Conservation (phyloP, 1,140 invertebrate species). For the Tetramorium alpestre region DNA sequence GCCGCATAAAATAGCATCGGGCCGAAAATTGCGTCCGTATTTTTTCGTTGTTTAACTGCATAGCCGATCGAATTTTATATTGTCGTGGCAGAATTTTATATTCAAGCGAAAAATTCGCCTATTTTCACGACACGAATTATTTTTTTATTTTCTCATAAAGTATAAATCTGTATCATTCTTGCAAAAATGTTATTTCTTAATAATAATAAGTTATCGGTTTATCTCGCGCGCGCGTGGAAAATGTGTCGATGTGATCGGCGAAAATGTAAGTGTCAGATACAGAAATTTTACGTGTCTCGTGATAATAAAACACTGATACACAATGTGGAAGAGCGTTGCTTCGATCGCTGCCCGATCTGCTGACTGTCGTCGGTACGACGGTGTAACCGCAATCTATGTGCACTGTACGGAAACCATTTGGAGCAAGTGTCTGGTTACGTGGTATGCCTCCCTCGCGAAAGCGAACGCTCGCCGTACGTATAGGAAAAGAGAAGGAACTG, state of each 20-base stretch:
- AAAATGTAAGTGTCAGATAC: not conserved
- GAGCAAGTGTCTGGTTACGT: constrained; percentile 68
- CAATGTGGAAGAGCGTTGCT: not conserved
- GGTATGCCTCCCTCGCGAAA: constrained; percentile 71
- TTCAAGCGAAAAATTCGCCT: not conserved
- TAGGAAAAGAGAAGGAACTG: constrained; percentile 16
- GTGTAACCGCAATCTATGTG: constrained; percentile 33
- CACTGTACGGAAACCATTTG: constrained; percentile 53
- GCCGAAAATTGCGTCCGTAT: constrained; percentile 15
- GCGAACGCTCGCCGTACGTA: constrained; percentile 53
- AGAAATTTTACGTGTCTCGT: not conserved
- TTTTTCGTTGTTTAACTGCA: not conserved
- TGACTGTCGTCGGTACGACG: constrained; percentile 36
- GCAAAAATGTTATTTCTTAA: not conserved
- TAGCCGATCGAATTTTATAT: not conserved
- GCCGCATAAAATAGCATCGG: constrained; percentile 27
- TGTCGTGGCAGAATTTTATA: not conserved
- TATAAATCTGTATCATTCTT: not conserved
- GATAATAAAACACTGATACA: constrained; percentile 10
- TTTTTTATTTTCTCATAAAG: not conserved
- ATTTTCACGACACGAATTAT: not conserved
- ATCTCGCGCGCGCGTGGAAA: no score
- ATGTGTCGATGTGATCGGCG: not conserved
- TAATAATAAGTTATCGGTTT: not conserved
- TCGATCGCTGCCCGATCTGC: constrained; percentile 7